Conservation (phyloP, 2,797 vertebrate genomes). For the Mus spretus region DNA sequence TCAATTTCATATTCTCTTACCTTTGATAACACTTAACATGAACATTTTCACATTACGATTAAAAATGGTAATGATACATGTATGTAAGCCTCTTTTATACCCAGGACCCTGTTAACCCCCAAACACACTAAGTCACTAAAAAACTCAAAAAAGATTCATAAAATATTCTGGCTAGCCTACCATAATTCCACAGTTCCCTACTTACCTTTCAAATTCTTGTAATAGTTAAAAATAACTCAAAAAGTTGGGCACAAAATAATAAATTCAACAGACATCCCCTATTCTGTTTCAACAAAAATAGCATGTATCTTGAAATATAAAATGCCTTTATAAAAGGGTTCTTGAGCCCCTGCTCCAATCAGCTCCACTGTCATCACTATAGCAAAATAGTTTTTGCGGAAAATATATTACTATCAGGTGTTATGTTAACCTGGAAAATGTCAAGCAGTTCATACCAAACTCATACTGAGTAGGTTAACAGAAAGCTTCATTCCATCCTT, state of each 20-base stretch:
- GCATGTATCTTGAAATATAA: slow-evolving; percentile 15
- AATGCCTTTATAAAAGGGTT: not conserved
- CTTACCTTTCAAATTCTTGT: slow-evolving; percentile 48
- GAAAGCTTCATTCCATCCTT: slow-evolving; percentile 8
- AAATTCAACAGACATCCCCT: not conserved
- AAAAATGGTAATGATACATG: not conserved
- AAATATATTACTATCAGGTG: slow-evolving; percentile 44
- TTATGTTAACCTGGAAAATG: not conserved
- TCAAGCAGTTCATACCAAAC: not conserved
- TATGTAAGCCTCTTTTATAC: slow-evolving; percentile 16
- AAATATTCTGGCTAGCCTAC: not conserved
- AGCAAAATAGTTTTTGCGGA: slow-evolving; percentile 25
- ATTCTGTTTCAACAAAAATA: slow-evolving; percentile 59
- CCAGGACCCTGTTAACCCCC: not conserved
- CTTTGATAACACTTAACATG: slow-evolving; percentile 52
- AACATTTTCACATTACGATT: slow-evolving; percentile 38
- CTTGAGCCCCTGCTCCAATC: slow-evolving; percentile 36
- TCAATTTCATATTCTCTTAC: slow-evolving; percentile 58
- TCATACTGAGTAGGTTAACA: not conserved
- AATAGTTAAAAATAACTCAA: slow-evolving; percentile 38
- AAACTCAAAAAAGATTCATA: not conserved
- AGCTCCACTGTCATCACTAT: slow-evolving; percentile 1
- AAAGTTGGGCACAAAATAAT: slow-evolving; percentile 15
- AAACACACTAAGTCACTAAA: not conserved
- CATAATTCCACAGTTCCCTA: slow-evolving; percentile 36